These are phyloP conservation scores for Drosophila meridiana DNA, from an alignment of 2,888 invertebrate species.

Conservation along the genomic window DNA sequence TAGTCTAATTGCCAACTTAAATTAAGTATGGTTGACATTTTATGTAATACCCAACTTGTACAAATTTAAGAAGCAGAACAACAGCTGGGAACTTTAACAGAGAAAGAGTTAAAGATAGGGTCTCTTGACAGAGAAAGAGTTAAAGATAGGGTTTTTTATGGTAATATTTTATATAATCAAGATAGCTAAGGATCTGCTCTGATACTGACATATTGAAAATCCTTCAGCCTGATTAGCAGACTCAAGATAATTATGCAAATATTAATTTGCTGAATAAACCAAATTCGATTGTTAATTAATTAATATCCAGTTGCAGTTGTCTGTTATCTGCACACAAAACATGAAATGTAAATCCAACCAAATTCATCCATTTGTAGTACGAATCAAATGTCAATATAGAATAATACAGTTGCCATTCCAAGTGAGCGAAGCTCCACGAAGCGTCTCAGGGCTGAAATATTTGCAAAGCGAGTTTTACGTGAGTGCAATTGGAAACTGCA, in stretches of 20 bases:
- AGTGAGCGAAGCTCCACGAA: neutral
- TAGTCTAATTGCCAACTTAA: slow-evolving; percentile 42
- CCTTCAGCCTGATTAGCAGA: neutral
- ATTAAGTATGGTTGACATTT: neutral
- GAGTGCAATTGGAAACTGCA: slow-evolving; percentile 19
- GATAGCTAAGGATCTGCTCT: no score
- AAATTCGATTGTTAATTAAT: neutral
- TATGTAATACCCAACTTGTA: neutral
- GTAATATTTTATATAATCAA: no score
- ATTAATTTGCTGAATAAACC: neutral
- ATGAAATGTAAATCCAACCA: neutral
- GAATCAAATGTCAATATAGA: neutral
- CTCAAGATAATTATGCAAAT: neutral
- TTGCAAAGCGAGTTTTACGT: slow-evolving; percentile 16
- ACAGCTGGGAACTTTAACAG: neutral
- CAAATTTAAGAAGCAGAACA: neutral
- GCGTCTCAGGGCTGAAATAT: slow-evolving; percentile 17
- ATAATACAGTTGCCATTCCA: neutral
- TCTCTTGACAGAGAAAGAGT: neutral
- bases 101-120: neutral
- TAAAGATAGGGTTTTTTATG: no score
- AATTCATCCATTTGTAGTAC: slow-evolving; percentile 22
- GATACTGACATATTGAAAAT: no score
- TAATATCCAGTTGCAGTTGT: neutral
- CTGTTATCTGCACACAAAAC: neutral